These are phyloP conservation scores for Tupaia chinensis DNA, from an alignment of 2,113 vertebrate genomes.

Conservation along the genomic window DNA sequence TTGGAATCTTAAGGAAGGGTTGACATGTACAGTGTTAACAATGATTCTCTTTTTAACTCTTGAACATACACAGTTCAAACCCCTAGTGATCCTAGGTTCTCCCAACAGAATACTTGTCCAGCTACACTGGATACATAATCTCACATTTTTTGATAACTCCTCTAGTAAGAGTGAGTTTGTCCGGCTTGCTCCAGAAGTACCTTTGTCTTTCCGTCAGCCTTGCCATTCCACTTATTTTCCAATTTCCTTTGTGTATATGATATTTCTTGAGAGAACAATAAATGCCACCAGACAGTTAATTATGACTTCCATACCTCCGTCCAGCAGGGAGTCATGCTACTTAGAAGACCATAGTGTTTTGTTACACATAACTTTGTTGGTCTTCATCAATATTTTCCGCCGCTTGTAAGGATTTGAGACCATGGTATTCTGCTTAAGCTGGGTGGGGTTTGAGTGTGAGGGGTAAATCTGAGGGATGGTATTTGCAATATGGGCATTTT, in stretches of 20 bases:
- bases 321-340: neutral
- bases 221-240: neutral
- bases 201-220: neutral
- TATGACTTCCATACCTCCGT: neutral
- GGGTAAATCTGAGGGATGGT: neutral
- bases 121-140: neutral
- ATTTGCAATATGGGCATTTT: neutral
- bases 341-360: neutral
- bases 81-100: neutral
- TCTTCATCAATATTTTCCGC: neutral
- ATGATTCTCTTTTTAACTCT: neutral
- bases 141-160: neutral
- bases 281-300: neutral
- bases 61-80: neutral
- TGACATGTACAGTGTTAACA: neutral
- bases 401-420: neutral
- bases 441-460: neutral
- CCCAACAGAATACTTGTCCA: neutral
- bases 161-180: neutral
- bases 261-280: constrained; percentile 25
- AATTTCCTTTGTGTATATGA: neutral
- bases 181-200: neutral
- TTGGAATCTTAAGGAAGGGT: neutral
- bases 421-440: neutral
- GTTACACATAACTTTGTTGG: neutral